phyloP scores from a whole-genome alignment of 2,888 invertebrate genomes.

The Scelioninae gen. 1 region DNA sequence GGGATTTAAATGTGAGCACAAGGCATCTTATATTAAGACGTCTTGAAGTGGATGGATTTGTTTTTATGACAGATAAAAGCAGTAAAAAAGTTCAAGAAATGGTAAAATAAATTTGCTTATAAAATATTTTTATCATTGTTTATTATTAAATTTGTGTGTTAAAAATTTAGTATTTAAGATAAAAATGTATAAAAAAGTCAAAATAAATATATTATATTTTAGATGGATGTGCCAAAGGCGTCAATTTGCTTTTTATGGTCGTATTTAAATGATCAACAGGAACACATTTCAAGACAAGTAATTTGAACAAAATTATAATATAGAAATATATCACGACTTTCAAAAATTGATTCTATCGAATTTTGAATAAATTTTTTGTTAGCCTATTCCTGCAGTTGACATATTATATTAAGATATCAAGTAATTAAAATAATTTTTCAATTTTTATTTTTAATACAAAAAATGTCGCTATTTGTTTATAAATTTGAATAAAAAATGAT shows the following conservation, averaged over 20 bases:
- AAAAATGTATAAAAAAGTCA: too few species aligned
- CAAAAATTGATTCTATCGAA: too few species aligned
- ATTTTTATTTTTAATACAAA: not conserved
- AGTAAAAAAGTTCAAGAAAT: conserved; percentile 84
- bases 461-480: too few species aligned
- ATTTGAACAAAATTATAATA: too few species aligned
- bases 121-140: not conserved
- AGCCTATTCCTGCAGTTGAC: too few species aligned
- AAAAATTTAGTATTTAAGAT: too few species aligned
- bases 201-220: conserved; percentile 56
- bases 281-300: conserved; percentile 79
- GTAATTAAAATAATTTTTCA: not conserved
- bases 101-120: conserved; percentile 77
- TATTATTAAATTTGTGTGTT: too few species aligned
- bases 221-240: conserved; percentile 84
- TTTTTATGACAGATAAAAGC: conserved; percentile 84
- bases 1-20: conserved; percentile 82
- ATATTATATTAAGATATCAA: too few species aligned
- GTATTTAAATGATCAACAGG: conserved; percentile 77
- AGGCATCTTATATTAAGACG: conserved; percentile 83
- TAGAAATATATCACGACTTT: too few species aligned
- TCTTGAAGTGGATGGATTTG: conserved; percentile 84
- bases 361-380: too few species aligned
- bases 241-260: conserved; percentile 85
- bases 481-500: too few species aligned